These are phyloP conservation scores for Artemia sinica DNA, from an alignment of 2,888 invertebrate genomes.

Conservation along the genomic window DNA sequence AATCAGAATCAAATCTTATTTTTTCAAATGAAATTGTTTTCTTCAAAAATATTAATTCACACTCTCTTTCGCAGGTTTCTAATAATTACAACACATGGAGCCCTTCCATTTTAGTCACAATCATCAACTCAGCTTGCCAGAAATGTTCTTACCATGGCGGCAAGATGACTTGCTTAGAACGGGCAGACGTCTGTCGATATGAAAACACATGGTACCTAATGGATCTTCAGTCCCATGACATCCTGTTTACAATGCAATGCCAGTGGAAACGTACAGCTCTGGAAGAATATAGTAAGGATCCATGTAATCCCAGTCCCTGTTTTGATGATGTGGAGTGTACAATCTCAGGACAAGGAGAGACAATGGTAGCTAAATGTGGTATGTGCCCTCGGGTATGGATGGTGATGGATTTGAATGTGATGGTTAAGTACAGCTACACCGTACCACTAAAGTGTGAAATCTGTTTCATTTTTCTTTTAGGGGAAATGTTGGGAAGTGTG, in stretches of 20 bases:
- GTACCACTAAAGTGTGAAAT: too few species aligned
- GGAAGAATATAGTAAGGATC: background rate
- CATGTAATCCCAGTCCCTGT: background rate
- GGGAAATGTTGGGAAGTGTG: too few species aligned
- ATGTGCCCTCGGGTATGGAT: slow-evolving; percentile 1
- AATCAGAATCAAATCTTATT: too few species aligned
- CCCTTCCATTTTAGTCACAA: background rate
- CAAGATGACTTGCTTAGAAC: background rate
- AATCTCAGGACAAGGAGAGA: background rate
- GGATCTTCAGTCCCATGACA: background rate
- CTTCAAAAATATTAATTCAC: too few species aligned
- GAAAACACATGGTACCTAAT: background rate
- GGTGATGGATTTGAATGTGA: slow-evolving; percentile 5
- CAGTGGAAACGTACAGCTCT: background rate
- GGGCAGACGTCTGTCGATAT: slow-evolving; percentile 3
- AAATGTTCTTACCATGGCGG: background rate
- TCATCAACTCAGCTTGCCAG: background rate
- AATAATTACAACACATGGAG: background rate
- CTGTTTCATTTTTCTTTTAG: too few species aligned
- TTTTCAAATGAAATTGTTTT: too few species aligned
- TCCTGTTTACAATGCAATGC: background rate
- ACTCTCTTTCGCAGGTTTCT: background rate
- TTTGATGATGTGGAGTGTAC: background rate
- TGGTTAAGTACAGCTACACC: background rate
- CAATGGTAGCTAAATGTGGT: slow-evolving; percentile 9